Evolutionary conservation across 30 jellyfish, hydroid and myxozoan genomes (phyloP).

Genomic region (Catostylus mosaicus): DNA sequence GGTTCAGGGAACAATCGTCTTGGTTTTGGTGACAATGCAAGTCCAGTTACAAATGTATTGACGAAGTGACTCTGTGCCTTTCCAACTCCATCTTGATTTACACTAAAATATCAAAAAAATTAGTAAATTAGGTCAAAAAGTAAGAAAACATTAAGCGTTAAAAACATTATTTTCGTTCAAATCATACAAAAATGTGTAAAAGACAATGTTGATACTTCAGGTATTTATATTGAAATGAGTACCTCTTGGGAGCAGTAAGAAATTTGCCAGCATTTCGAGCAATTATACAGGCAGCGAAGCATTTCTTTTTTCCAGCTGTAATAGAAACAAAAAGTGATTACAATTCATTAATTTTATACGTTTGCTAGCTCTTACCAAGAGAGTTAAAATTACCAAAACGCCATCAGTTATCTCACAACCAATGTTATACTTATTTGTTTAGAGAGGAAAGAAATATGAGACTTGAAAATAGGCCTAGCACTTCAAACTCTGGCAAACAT

Average conservation of each 20-base stretch:
- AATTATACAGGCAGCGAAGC: slow-evolving; percentile 58
- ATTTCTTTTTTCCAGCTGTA: slow-evolving; percentile 38
- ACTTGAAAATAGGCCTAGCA: too few species aligned
- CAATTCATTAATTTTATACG: neutral
- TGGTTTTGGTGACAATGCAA: slow-evolving; percentile 72
- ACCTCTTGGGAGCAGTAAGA: slow-evolving; percentile 28
- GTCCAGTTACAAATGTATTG: slow-evolving; percentile 51
- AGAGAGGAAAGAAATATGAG: too few species aligned
- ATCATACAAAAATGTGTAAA: neutral
- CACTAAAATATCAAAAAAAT: slow-evolving; percentile 23
- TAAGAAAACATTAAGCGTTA: neutral
- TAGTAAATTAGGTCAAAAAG: too few species aligned
- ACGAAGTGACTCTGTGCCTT: slow-evolving; percentile 19
- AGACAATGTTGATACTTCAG: neutral
- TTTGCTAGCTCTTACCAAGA: too few species aligned
- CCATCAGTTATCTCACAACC: too few species aligned
- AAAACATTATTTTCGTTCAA: too few species aligned
- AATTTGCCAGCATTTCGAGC: slow-evolving; percentile 66
- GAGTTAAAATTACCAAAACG: too few species aligned
- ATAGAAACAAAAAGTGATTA: neutral
- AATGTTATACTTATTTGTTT: too few species aligned
- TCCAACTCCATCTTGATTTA: neutral
- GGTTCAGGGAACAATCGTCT: slow-evolving; percentile 61
- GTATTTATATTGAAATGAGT: neutral
- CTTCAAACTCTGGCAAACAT: too few species aligned